Base-by-base conservation (phyloP, 2,113 vertebrate genomes). In the Festucalex cinctus region DNA sequence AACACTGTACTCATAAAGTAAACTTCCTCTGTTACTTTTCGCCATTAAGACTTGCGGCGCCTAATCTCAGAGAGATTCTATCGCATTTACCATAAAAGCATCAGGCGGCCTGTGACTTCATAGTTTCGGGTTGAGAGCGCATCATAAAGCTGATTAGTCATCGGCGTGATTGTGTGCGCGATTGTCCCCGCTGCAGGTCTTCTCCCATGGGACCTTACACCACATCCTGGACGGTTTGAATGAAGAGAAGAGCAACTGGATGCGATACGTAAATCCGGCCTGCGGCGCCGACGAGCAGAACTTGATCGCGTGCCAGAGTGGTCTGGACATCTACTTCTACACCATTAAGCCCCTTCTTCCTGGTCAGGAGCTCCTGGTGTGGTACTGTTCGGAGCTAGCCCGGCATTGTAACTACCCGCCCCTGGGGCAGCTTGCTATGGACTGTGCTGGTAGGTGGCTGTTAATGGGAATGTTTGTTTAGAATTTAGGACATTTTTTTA, bases 251-350 rank as follows among this genome's bases (percentile, higher is more conserved):
- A 98, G 96, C 86, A 98, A 98, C 89, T 98, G 96, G 96, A 98
- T 98, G 95, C 93, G 95, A 53, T 98, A 95, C 24, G 95, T 98
- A 83, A 98, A 97, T 83, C 95, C 95, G 0, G 94, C 95, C 0
- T 88, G 91, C 66, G 86, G 89, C 5, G 87, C 89, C 75, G 88
- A 92, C 79, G 93, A 96, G 75, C 96, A 98, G 84, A 98, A 95
- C 84, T 86, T 98, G 89, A 93, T 95, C n/a, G 94, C 95, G 0
- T 97, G 94, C 87, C 96, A 98, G 90, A 95, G 90, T 57, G 95
- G 94, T 73, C 92, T 95, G 92, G 92, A 93, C 73, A 93, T 98
- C 80, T 98, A 94, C 89, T 98, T 98, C 88, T 98, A 96, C 77
- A 96, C 95, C 51, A 89, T 96, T 79, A 95, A 93, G 84, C 90